Percentiles rank a stretch among this genome's conserved stretches.
phyloP scores from a whole-genome alignment of 1,140 invertebrate species.

The Bombus confusus region DNA sequence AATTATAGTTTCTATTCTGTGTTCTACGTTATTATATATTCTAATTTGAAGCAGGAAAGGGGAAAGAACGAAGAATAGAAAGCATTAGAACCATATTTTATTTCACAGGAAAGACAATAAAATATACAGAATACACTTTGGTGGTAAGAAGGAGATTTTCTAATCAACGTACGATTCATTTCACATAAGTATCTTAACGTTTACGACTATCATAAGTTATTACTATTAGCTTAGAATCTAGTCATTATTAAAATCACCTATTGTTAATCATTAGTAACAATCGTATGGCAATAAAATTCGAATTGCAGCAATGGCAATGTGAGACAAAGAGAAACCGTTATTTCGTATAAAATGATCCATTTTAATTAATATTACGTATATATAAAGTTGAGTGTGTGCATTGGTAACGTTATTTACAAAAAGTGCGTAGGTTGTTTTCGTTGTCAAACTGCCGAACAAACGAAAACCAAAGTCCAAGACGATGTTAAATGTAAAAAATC shows the following conservation, averaged over 20 bases:
- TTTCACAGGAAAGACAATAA: conserved; percentile 16
- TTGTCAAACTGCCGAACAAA: not conserved
- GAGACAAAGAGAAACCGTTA: not conserved
- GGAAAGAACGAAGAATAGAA: not conserved
- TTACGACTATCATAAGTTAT: conserved; percentile 8
- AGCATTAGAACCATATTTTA: conserved; percentile 6
- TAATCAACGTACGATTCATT: not conserved
- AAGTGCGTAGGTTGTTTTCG: not conserved
- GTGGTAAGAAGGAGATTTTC: conserved; percentile 12
- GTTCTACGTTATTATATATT: no score
- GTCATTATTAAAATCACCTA: not conserved
- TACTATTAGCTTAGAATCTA: not conserved
- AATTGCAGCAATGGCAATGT: not conserved
- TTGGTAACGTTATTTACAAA: conserved; percentile 40
- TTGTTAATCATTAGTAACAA: not conserved
- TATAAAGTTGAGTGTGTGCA: not conserved
- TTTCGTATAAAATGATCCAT: not conserved
- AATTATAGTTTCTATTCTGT: no score
- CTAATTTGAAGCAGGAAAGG: not conserved
- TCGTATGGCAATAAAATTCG: conserved; percentile 32
- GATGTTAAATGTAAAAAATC: not conserved
- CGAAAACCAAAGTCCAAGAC: not conserved
- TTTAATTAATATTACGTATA: not conserved
- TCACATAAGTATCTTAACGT: not conserved
- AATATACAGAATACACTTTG: conserved; percentile 33